These are phyloP conservation scores for Sebastes aleutianus DNA, from an alignment of 2,797 vertebrate species.

Conservation along the genomic window DNA sequence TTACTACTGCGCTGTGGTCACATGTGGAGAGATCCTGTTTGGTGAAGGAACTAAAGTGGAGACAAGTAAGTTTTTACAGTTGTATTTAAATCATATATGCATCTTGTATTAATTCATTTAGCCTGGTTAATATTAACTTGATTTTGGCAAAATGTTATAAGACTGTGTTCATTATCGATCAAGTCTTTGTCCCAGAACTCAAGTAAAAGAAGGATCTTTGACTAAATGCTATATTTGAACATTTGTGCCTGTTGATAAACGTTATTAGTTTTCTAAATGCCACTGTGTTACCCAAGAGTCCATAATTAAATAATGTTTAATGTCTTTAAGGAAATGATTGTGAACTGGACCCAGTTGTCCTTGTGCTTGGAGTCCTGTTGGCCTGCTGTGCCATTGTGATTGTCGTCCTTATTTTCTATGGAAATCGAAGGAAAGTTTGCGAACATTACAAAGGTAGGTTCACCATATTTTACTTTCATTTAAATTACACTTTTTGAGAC, in stretches of 20 bases:
- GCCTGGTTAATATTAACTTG: background rate
- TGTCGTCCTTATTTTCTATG: background rate
- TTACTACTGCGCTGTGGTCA: slow-evolving; percentile 61
- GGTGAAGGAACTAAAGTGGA: slow-evolving; percentile 47
- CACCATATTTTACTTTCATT: background rate
- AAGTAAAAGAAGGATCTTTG: too few relatives aligned
- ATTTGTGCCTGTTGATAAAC: background rate
- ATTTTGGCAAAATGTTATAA: background rate
- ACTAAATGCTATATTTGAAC: too few relatives aligned
- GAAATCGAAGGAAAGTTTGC: background rate
- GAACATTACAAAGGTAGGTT: slow-evolving; percentile 12
- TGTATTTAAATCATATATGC: background rate
- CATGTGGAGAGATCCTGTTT: slow-evolving; percentile 66
- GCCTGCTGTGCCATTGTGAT: slow-evolving; percentile 8
- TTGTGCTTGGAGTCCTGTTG: slow-evolving; percentile 21
- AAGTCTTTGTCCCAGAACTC: too few relatives aligned
- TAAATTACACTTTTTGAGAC: too few relatives aligned
- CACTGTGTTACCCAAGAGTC: background rate
- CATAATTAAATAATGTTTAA: background rate
- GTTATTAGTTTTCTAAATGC: background rate
- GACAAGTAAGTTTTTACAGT: slow-evolving; percentile 24
- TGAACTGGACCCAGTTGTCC: background rate
- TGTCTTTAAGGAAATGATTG: background rate
- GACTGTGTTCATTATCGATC: too few relatives aligned
- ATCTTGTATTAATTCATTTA: background rate